Base-by-base conservation (phyloP, 2,797 vertebrate genomes). In the Onychomys arenicola region DNA sequence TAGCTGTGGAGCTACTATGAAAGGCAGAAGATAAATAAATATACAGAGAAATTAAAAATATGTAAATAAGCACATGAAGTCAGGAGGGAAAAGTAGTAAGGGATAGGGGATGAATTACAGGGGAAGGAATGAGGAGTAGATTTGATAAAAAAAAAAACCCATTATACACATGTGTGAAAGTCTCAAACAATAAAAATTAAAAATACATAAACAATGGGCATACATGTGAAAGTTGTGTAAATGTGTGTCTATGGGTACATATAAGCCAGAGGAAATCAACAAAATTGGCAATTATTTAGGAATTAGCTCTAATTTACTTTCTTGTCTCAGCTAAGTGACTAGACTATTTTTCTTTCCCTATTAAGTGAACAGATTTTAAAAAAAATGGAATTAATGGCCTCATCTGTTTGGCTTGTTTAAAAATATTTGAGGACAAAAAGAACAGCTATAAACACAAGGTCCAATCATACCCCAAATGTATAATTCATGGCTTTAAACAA, bases 401-500 rank as follows among this genome's bases (percentile, higher is more conserved):
- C 57, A 85, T 89, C 34, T 85, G 3, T 90, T 92, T 92, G 43
- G 4, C 10, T 81, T n/a, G 46, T 94, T 96, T 91, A 80, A n/a
- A 25, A 84, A 43, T 89, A 34, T 93, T 90, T 94, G 16, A 71
- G 23, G 2, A 16, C 27, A 73, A 71, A 67, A 82, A 75, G 0
- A 80, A 2, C 40, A 23, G 34, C 43, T 88, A 46, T 57, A 21
- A 94, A 92, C 27, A 84, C 14, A 95, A 88, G 11, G 94, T 86
- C 5, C 89, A 96, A 84, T 80, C 29, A 94, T 40, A 73, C 2
- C 25, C 8, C 84, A 43, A 77, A 49, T 80, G 6, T 37, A 92
- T 82, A 93, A 81, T 81, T 93, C 91, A 93, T 82, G 7, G 9
- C 3, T 94, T 90, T 94, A n/a, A 85, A 46, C 87, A 80, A 90